Base-by-base conservation (phyloP, 2,888 invertebrate genomes). In the Latrodectus elegans region DNA sequence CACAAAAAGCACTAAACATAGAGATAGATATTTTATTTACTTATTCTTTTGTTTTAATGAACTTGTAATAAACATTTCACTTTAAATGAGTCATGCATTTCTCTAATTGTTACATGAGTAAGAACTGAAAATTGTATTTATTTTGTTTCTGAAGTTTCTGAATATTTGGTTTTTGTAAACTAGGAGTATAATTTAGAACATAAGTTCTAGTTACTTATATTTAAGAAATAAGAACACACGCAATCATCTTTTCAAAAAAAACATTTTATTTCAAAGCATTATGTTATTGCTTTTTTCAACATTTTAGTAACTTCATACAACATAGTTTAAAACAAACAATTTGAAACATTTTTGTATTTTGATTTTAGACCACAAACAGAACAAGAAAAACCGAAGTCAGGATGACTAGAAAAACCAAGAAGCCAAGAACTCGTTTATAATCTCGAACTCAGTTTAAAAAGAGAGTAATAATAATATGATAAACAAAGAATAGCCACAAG, bases 321-420 rank as follows among this genome's bases (percentile, higher is more conserved):
- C 86, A 86, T 80, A 86, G 86, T 75, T 72, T 81, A 80, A 86
- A 86, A 80, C 22, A 77, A 85, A 86, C 75, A 52, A 52, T 86
- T 86, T 86, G 80, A 86, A 86, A 86, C 86, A 51, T 81, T 65
- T 86, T 75, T 53, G 9, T 15, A 14, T 26, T n/a, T 22, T 12
- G 8, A 51, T 64, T 65, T 10, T 51, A 73, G 51, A 73, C 51
- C 60, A 22, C 4, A 17, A 49, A 82, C 51, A 81, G 26, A 49
- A 49, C 55, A 22, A 12, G 65, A 68, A 38, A n/a, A 74, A 73
- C 49, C 82, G 55, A 17, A 82, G 38, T 75, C 82, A 12, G 26
- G 55, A 82, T 82, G 82, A 82, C 82, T 82, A 82, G 82, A 82
- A 80, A 38, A 67, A 82, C 74, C 75, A 75, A 70, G 60, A 70